Evolutionary conservation across 2,113 vertebrate species (phyloP), one percentile per base, ranked within the genome.

Genomic region (Gopherus evgoodei): DNA sequence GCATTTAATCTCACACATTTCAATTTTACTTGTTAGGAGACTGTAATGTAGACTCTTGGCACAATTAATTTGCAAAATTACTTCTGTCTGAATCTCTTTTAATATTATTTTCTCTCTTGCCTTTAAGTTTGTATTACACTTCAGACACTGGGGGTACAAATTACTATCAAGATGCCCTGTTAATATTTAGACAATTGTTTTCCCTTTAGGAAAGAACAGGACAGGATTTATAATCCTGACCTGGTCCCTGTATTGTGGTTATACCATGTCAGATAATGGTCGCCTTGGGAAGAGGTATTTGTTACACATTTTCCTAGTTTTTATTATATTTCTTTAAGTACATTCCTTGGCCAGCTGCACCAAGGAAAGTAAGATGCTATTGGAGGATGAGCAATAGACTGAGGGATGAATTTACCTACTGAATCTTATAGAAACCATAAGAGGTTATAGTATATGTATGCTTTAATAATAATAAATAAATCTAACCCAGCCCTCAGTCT

Each of bases 61-160:
- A 90, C 86, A 84, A 89, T 95, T 90, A 89, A 86, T 93, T 87
- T 89, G 87, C 83, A 91, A 87, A 95, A 31, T 65, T n/a, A 47
- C 81, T 86, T 85, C 38, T 91, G n/a, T 69, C 81, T 88, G 81
- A 94, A 84, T 87, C 65, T 42, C 44, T 59, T 85, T 84, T 81
- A 56, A 82, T 87, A 93, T 59, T 88, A 62, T 80, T 82, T 93
- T 69, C 90, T 91, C 83, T 86, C 93, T 90, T 85, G 75, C 72
- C 44, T 86, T 16, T 44, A 91, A 85, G 62, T 81, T 84, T 44
- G 52, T 79, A 90, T 81, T 54, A 75, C 35, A 35, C 29, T 86
- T 86, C 29, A 75, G 22, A 47, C 65, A 93, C 84, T 87, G 47
- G 27, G 59, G 35, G 49, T 90, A 65, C 50, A 56, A 24, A 62